phyloP scores from a whole-genome alignment of 2,888 invertebrate genomes.

The Tridacna crocea region DNA sequence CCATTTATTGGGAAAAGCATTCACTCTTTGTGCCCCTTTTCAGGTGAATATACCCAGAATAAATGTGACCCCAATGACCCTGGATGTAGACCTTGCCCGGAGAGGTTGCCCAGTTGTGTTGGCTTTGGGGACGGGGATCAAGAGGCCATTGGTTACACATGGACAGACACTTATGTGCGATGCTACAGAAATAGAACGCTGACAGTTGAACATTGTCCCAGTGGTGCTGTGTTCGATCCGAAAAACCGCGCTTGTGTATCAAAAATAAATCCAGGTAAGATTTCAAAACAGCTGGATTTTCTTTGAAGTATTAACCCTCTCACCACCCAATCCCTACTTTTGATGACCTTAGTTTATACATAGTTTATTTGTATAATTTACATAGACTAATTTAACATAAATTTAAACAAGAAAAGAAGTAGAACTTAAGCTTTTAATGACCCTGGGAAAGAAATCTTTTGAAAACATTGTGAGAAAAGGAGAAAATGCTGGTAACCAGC shows the following conservation, averaged over 20 bases:
- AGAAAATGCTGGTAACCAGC: too few relatives aligned
- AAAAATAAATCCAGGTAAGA: conserved; percentile 55
- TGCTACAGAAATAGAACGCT: conserved; percentile 65
- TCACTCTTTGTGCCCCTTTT: neutral
- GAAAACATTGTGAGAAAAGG: too few relatives aligned
- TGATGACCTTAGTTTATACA: too few relatives aligned
- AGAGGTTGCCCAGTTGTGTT: conserved; percentile 61
- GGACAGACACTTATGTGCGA: conserved; percentile 56
- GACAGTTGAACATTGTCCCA: conserved; percentile 53
- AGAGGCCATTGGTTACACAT: conserved; percentile 47
- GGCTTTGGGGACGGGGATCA: conserved; percentile 54
- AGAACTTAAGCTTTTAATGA: too few relatives aligned
- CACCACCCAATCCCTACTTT: too few relatives aligned
- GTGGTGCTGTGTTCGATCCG: conserved; percentile 63
- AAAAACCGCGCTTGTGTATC: conserved; percentile 48
- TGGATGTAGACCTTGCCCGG: conserved; percentile 54
- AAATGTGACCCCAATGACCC: conserved; percentile 37
- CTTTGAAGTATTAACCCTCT: too few relatives aligned
- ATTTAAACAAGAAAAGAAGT: too few relatives aligned
- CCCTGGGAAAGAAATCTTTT: too few relatives aligned
- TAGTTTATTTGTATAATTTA: too few relatives aligned
- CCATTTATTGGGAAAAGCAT: too few relatives aligned
- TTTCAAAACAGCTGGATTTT: too few relatives aligned
- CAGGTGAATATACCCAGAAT: conserved; percentile 64
- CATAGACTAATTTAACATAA: too few relatives aligned